A percentile compares a stretch with the other conserved stretches of the same genome.
Evolutionary conservation across 2,113 vertebrate genomes (phyloP).

Genomic region (mouse (Mus musculus)): DNA sequence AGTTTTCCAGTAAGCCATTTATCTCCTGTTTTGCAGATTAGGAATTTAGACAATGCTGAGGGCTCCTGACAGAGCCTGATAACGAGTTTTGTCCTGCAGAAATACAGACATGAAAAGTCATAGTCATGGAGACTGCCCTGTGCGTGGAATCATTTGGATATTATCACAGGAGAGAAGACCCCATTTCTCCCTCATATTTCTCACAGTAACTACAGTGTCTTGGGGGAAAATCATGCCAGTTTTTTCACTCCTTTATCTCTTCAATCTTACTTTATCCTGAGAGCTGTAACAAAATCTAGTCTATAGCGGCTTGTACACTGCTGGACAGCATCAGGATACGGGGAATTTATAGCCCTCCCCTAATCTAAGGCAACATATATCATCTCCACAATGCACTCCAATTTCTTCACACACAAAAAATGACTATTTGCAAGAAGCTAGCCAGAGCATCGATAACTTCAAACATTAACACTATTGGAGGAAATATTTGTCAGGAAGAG

Average conservation of each 20-base stretch:
- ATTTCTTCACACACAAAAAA: constrained; percentile 68
- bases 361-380: constrained; percentile 55
- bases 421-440: constrained; percentile 67
- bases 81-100: constrained; percentile 63
- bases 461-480: constrained; percentile 43
- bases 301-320: constrained; percentile 6
- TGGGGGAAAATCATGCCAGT: background rate
- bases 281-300: constrained; percentile 13
- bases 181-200: constrained; percentile 2
- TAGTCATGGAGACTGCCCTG: background rate
- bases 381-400: constrained; percentile 59
- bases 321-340: constrained; percentile 61
- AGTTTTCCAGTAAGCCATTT: constrained; percentile 70
- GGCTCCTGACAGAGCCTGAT: constrained; percentile 61
- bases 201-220: background rate
- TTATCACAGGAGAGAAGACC: constrained; percentile 10
- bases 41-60: constrained; percentile 70
- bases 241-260: constrained; percentile 28
- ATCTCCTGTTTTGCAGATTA: constrained; percentile 79
- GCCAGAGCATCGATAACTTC: constrained; percentile 39
- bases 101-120: constrained; percentile 11
- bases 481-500: constrained; percentile 56
- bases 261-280: constrained; percentile 46
- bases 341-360: constrained; percentile 61
- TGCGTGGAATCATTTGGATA: background rate